Evolutionary conservation across 2,113 vertebrate species (phyloP).

Genomic region (Muscicapa adusta): DNA sequence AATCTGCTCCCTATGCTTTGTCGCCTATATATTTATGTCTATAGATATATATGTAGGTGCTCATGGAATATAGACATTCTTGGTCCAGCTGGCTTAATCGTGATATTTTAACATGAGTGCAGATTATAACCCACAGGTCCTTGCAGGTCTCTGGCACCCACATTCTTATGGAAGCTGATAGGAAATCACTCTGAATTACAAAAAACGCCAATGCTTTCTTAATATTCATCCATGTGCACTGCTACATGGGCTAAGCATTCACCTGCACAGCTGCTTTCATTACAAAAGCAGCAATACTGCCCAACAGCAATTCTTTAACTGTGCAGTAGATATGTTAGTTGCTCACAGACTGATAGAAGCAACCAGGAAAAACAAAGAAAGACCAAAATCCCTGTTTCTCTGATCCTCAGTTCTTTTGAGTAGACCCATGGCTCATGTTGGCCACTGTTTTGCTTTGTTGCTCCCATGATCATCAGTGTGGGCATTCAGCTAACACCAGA

Average conservation of each 20-base stretch:
- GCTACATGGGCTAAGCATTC: neutral
- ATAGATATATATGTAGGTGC: neutral
- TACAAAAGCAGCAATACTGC: neutral
- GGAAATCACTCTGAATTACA: neutral
- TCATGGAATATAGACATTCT: neutral
- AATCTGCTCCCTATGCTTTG: neutral
- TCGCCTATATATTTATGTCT: neutral
- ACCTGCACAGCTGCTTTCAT: neutral
- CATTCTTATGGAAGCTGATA: neutral
- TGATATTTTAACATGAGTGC: neutral
- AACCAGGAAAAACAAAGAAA: neutral
- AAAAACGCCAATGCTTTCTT: neutral
- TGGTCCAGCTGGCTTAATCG: neutral
- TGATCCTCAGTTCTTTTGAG: neutral
- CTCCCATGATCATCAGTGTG: neutral
- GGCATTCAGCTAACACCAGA: neutral
- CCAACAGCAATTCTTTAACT: neutral
- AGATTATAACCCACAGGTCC: neutral
- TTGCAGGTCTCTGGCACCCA: neutral
- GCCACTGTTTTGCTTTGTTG: neutral
- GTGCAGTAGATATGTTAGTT: neutral
- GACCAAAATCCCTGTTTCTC: neutral
- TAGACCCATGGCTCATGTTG: neutral
- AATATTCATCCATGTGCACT: neutral
- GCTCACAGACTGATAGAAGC: neutral